These are phyloP conservation scores for Donacobius atricapilla DNA, from an alignment of 2,113 vertebrate species.

Conservation along the genomic window DNA sequence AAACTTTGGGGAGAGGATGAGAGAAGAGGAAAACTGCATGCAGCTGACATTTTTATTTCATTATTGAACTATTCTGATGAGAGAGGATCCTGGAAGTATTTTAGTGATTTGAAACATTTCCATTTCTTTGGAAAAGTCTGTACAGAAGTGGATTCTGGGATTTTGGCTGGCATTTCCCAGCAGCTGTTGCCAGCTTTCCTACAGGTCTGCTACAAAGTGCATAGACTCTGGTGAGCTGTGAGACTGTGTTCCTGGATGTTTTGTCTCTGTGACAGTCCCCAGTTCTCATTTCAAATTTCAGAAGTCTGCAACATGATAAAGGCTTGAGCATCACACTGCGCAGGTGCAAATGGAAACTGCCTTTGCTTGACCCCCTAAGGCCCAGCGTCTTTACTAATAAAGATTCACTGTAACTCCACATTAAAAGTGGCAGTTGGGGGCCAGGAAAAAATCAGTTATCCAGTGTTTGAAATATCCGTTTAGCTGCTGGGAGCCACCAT, in stretches of 20 bases:
- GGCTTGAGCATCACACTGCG: not conserved
- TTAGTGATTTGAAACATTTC: not conserved
- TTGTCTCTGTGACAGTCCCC: not conserved
- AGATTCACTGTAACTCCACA: not conserved
- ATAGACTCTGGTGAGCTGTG: not conserved
- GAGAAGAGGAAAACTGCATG: not conserved
- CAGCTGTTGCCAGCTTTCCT: not conserved
- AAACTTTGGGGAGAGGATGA: not conserved
- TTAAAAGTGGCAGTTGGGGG: not conserved
- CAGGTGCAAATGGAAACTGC: not conserved
- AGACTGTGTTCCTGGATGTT: not conserved
- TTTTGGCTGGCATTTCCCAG: not conserved
- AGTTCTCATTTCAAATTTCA: not conserved
- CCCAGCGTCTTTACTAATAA: not conserved
- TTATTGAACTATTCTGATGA: not conserved
- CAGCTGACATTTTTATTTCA: not conserved
- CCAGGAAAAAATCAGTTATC: conserved; percentile 38
- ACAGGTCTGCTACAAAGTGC: not conserved
- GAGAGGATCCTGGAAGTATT: not conserved
- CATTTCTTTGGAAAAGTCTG: not conserved
- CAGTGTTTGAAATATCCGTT: conserved; percentile 50
- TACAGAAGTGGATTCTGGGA: not conserved
- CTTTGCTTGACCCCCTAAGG: not conserved
- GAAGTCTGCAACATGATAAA: not conserved
- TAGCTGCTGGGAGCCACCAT: conserved; percentile 57